Evolutionary conservation across 2,797 vertebrate genomes (phyloP), one percentile per base, ranked within the genome.

Genomic region (Erethizon dorsatum): DNA sequence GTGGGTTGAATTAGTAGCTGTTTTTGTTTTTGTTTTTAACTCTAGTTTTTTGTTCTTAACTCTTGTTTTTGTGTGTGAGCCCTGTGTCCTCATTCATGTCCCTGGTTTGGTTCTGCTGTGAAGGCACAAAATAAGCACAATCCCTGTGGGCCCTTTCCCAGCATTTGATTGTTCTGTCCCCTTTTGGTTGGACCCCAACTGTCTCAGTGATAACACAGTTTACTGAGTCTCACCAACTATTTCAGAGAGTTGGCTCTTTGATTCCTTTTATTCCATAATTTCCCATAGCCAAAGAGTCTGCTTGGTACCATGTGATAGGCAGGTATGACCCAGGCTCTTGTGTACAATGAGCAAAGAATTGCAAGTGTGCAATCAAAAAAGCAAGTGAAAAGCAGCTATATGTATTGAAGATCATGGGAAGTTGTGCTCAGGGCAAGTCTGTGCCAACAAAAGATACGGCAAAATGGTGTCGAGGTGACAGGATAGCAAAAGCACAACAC

Each of bases 211-310:
- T n/a, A 65, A 10, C 24, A 47, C 2, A 20, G 0, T 95, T 96
- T 12, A 79, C 28, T 45, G 15, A 47, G 26, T 52, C 52, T 84
- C 37, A 75, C 24, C 89, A 67, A 78, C 77, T 89, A 1, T 71
- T 97, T 84, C 77, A 52, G 63, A 50, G 47, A 93, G 41, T 45
- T 11, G 5, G 84, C 59, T 69, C 41, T 94, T 41, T 91, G 75
- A 47, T 91, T 94, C 12, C 8, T 94, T 95, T 92, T 82, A 63
- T 37, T 88, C 69, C n/a, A 61, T 41, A 63, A 12, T 69, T 22
- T n/a, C 33, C 78, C 52, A 24, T 50, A 73, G 80, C 26, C 87
- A 61, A 20, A 78, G 85, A 88, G 41, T 57, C 83, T 94, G 33
- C 31, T 79, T 95, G 7, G 73, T 88, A 75, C 73, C 71, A 45